Percentiles rank a stretch among this genome's conserved stretches.
Evolutionary conservation across 2,797 vertebrate species (phyloP).

Genomic region (Hephaestus fuliginosus): DNA sequence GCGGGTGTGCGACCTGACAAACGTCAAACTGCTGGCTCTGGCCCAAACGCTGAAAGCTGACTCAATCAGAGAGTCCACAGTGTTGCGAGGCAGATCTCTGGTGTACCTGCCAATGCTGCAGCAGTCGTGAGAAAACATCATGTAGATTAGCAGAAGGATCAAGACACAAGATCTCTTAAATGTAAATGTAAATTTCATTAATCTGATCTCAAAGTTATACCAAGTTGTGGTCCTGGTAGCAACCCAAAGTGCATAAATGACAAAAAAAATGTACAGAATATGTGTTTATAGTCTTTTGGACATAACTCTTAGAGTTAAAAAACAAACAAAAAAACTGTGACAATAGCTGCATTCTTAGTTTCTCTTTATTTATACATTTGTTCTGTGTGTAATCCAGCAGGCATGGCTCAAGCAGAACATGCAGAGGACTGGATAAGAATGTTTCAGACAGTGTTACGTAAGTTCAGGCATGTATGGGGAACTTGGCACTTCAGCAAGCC

Average conservation of each 20-base stretch:
- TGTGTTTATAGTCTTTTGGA: not conserved
- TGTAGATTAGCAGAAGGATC: not conserved
- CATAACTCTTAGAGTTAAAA: not conserved
- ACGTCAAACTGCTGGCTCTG: slow-evolving; percentile 76
- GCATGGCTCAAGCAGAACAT: slow-evolving; percentile 11
- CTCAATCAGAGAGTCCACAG: slow-evolving; percentile 81
- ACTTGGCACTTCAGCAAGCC: slow-evolving; percentile 35
- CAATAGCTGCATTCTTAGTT: not conserved
- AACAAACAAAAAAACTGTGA: not conserved
- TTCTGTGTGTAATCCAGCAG: slow-evolving; percentile 26
- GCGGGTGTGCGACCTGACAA: slow-evolving; percentile 74
- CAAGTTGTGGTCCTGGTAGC: not conserved
- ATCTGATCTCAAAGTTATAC: not conserved
- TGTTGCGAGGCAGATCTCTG: slow-evolving; percentile 77
- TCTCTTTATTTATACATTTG: slow-evolving; percentile 28
- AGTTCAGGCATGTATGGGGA: slow-evolving; percentile 39
- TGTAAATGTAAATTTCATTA: not conserved
- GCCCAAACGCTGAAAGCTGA: slow-evolving; percentile 82
- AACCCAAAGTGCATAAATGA: not conserved
- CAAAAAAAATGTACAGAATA: not conserved
- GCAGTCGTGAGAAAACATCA: slow-evolving; percentile 28
- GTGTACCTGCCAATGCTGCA: slow-evolving; percentile 79
- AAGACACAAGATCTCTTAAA: not conserved
- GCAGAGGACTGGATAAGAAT: slow-evolving; percentile 9
- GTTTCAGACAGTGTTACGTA: slow-evolving; percentile 50